Percentiles rank a stretch among this genome's conserved stretches.
Conservation (phyloP, 2,797 vertebrate genomes). For the Cercopithecus hamlyni region DNA sequence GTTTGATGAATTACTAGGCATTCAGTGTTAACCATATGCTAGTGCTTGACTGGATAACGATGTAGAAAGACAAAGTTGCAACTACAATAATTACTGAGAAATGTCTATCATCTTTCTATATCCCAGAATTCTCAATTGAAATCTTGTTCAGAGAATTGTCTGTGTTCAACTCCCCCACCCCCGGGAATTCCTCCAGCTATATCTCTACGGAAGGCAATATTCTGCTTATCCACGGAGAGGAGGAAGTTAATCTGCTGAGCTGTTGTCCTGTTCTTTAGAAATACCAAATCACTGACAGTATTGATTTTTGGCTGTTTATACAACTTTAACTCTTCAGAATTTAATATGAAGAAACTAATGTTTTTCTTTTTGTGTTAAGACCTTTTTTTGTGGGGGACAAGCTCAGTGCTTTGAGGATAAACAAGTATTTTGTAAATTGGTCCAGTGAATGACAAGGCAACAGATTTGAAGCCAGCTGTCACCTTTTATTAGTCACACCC, state of each 20-base stretch:
- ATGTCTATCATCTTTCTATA: slow-evolving; percentile 22
- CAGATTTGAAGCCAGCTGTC: slow-evolving; percentile 84
- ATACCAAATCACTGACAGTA: slow-evolving; percentile 68
- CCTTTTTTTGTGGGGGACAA: slow-evolving; percentile 50
- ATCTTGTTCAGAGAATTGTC: slow-evolving; percentile 68
- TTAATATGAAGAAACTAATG: slow-evolving; percentile 68
- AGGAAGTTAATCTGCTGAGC: slow-evolving; percentile 77
- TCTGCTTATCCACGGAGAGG: slow-evolving; percentile 72
- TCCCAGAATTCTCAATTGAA: slow-evolving; percentile 65
- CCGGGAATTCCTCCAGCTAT: slow-evolving; percentile 77
- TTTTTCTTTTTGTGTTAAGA: slow-evolving; percentile 2
- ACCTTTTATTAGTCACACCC: slow-evolving; percentile 84
- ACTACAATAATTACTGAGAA: slow-evolving; percentile 64
- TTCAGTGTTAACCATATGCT: neutral
- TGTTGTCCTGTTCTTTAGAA: slow-evolving; percentile 68
- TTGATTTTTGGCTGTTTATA: slow-evolving; percentile 74
- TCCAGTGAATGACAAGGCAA: slow-evolving; percentile 77
- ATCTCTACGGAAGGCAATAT: slow-evolving; percentile 77
- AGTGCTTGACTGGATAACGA: neutral
- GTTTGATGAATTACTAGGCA: neutral
- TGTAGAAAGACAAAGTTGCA: neutral
- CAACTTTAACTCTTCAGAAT: slow-evolving; percentile 75
- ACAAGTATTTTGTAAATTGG: slow-evolving; percentile 84
- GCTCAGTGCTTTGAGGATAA: slow-evolving; percentile 80
- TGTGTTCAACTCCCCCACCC: slow-evolving; percentile 38